Evolutionary conservation across 2,113 vertebrate genomes (phyloP), one percentile per base, ranked within the genome.

Genomic region (Salminus brasiliensis): DNA sequence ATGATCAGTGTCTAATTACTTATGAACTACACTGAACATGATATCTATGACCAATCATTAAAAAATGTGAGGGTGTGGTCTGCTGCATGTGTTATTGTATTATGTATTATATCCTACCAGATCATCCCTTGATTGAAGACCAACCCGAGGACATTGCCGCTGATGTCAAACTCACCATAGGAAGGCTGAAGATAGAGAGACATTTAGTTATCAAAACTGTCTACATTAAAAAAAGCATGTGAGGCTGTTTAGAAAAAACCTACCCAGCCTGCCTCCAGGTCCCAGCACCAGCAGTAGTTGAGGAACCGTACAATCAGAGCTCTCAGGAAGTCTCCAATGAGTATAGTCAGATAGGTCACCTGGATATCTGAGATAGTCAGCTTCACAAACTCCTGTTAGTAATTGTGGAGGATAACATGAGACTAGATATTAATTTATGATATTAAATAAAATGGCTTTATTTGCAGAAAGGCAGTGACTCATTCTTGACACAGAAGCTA

Each of bases 41-140:
- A 5, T 5, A 2, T 29, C 27, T 30, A 13, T 16, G 8, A 12
- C 1, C 16, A 16, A 4, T 4, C 27, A 60, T 30, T 29, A 12
- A 12, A 30, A 60, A 60, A 41, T 41, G 12, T n/a, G n/a, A n/a
- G n/a, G n/a, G n/a, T 76, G 15, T 53, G 47, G 47, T 18, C 13
- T 68, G 47, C 41, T 29, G n/a, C 67, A n/a, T 67, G 74, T 9
- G 18, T 41, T 57, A 45, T n/a, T n/a, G n/a, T n/a, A n/a, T n/a
- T n/a, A n/a, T n/a, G 55, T 18, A 1, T 55, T 77, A 21, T 7
- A 49, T 65, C 89, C 87, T 94, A 99, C 98, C 98, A 99, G 89
- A 99, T 99, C 98, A 99, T 99, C 77, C 98, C 98, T 91, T 99
- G 98, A 85, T 99, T 99, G 94, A 99, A 99, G 89, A 99, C 91